phyloP scores from a whole-genome alignment of 2,888 invertebrate genomes.

The Tigriopus californicus region DNA sequence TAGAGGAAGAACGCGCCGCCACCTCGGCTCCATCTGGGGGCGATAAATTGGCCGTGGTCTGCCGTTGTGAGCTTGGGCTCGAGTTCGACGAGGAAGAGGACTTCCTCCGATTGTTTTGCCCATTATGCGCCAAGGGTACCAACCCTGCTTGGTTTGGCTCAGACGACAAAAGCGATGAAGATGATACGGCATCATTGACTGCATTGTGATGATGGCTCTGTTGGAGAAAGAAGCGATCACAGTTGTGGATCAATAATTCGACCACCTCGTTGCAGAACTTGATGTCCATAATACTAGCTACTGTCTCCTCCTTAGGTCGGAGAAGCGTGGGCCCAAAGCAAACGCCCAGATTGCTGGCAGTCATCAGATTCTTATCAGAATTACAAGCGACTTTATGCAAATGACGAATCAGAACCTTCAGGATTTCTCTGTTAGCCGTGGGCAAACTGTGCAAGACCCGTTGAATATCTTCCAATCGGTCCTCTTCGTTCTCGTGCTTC shows the following conservation, averaged over 20 bases:
- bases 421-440: conserved; percentile 58
- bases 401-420: conserved; percentile 67
- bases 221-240: conserved; percentile 31
- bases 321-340: conserved; percentile 94
- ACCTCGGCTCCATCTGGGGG: too few relatives aligned
- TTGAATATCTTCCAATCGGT: conserved; percentile 62
- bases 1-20: too few relatives aligned
- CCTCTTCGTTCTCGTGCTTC: conserved; percentile 28
- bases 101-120: not conserved
- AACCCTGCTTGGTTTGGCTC: not conserved
- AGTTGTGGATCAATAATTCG: conserved; percentile 81
- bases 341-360: conserved; percentile 86
- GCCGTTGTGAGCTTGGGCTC: too few relatives aligned
- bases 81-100: too few relatives aligned
- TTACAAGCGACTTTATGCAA: conserved; percentile 68
- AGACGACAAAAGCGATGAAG: too few relatives aligned
- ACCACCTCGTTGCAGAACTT: conserved; percentile 98
- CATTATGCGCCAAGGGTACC: not conserved
- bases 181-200: too few relatives aligned
- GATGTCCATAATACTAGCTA: conserved; percentile 93
- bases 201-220: too few relatives aligned
- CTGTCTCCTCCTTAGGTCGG: conserved; percentile 84
- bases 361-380: conserved; percentile 81
- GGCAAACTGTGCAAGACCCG: conserved; percentile 69
- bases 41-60: too few relatives aligned